Base-by-base conservation (phyloP, 2,113 vertebrate species). In the Laticauda colubrina region DNA sequence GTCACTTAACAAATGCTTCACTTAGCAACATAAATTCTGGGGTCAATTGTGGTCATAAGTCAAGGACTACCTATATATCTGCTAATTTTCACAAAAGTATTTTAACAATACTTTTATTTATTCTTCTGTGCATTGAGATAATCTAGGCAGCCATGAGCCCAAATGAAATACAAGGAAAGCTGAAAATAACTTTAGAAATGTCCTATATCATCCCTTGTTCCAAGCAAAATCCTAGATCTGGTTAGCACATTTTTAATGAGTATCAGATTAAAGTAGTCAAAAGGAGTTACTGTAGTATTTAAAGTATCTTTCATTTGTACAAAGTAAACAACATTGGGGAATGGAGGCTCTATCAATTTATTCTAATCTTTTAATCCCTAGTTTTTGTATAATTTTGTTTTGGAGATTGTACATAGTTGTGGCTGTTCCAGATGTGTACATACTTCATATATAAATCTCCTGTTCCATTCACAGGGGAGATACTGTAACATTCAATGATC, bases 401-500 rank as follows among this genome's bases (percentile, higher is more conserved):
- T 59, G 23, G 23, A 59, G 0, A 69, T 45, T 15, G 0, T 43
- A 39, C 92, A 90, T 0, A 0, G 1, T 5, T 1, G 61, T 53
- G 18, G n/a, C 34, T 61, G 34, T 45, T 54, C 21, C 10, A 29
- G 45, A 24, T 61, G 51, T 53, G 51, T 53, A 53, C 51, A 53
- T 53, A 5, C 51, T 53, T 11, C 51, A 53, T 53, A 0, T 12
- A 12, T 53, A 53, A 53, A 53, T 53, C 51, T 53, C n/a, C 64
- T 34, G 64, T 34, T 75, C 64, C 64, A 18, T 3, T 75, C 24
- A 64, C 18, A 5, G 53, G 23, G 59, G 85, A 89, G 93, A 85
- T 0, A 53, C 51, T 53, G 51, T 53, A 4, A 45, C 90, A 95
- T 95, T 95, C 95, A 64, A 94, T 96, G 94, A 91, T 12, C 45